Evolutionary conservation across 2,888 invertebrate species (phyloP), one percentile per base, ranked within the genome.

Genomic region (Amblyteles armatorius): DNA sequence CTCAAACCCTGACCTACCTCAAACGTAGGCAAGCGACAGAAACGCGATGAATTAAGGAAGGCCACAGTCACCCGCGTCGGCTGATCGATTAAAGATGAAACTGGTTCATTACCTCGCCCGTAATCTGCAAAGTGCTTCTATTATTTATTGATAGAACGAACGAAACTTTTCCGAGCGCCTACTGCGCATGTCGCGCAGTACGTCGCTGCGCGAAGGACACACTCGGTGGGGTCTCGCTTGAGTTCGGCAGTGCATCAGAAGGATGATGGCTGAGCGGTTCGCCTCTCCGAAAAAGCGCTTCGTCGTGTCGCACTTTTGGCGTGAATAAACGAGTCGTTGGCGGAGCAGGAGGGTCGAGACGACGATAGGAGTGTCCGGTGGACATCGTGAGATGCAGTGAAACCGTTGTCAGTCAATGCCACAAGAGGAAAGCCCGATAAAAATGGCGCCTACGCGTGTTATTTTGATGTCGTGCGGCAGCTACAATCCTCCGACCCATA

Each of bases 401-500:
- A 65, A 44, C 77, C 40, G 87, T 88, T 89, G 88, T 88, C 88
- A 88, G 81, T 87, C 87, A 79, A 89, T 90, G 88, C 85, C 86
- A 88, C 71, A 74, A 3, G 63, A 81, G 26, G 73, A 76, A 83
- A 16, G 65, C 36, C 69, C 67, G 71, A 33, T 68, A 79, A 85
- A 86, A 84, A 94, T 94, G 94, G 91, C 93, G 88, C 93, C 93
- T 67, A 94, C 94, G 84, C 95, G 96, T 91, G 95, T 98, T 73
- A 96, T 97, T 83, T 94, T 98, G 83, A 94, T 98, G 87, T 97
- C 97, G 6, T 99, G 99, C 94, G 99, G 99, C 48, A 98, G 98
- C 80, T 99, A 97, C 94, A 99, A 99, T 94, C 99, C 99, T 22
- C 97, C 98, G 63, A 99, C 99, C 11, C 97, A 97, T 90, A 99